A percentile compares a stretch with the other conserved stretches of the same genome.
Conservation (phyloP, 2,797 vertebrate genomes). For the Passerculus sandwichensis region DNA sequence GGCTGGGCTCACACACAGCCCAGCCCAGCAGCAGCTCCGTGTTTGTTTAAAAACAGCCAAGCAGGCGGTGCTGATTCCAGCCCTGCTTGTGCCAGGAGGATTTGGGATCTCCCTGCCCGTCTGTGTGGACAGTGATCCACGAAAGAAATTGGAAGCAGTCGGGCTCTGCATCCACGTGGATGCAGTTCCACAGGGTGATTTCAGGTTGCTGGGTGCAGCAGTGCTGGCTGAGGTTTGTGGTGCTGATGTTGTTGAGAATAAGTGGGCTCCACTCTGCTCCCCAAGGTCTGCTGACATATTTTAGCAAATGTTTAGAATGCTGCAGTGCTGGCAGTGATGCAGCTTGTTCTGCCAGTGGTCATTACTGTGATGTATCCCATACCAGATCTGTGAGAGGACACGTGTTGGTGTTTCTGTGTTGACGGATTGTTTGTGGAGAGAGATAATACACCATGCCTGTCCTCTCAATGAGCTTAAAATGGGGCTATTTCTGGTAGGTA, state of each 20-base stretch:
- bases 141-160: background rate
- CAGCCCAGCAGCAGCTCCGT: background rate
- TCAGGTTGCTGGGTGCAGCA: background rate
- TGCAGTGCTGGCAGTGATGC: background rate
- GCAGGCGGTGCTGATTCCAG: background rate
- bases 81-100: background rate
- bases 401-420: background rate
- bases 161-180: background rate
- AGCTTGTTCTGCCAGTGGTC: background rate
- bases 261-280: background rate
- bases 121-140: rapidly evolving
- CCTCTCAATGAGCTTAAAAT: background rate
- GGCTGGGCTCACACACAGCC: background rate
- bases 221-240: background rate
- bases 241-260: background rate
- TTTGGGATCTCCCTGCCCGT: background rate
- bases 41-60: background rate
- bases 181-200: background rate
- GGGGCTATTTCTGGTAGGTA: background rate
- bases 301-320: background rate
- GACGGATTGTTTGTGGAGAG: background rate
- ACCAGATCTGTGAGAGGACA: background rate
- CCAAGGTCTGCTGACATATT: background rate
- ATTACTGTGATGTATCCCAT: background rate
- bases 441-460: background rate